Percentiles rank a stretch among this genome's conserved stretches.
Conservation (phyloP, 2,888 invertebrate genomes). For the Arrhopalites spinosus region DNA sequence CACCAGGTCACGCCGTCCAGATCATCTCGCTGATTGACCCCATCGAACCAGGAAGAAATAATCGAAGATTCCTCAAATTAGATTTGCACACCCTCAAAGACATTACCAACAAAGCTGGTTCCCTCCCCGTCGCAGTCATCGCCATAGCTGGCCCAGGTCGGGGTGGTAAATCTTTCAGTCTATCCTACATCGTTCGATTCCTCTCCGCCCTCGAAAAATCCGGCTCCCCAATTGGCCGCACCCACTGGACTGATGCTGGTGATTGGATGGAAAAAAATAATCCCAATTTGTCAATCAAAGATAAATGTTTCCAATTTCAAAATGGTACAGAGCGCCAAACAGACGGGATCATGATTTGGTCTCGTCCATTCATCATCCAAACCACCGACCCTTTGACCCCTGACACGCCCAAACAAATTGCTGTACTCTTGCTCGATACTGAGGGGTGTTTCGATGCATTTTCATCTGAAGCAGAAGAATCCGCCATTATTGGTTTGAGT, state of each 20-base stretch:
- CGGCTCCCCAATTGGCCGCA: neutral
- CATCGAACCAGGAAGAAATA: no score
- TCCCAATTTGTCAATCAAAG: neutral
- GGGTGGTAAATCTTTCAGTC: neutral
- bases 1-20: neutral
- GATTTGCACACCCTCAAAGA: neutral
- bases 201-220: neutral
- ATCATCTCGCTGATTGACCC: neutral
- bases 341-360: constrained; percentile 59
- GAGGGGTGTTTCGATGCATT: constrained; percentile 47
- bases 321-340: constrained; percentile 57
- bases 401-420: constrained; percentile 53
- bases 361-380: constrained; percentile 58
- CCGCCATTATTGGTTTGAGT: constrained; percentile 42
- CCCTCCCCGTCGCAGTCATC: neutral
- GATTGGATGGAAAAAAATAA: constrained; percentile 16
- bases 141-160: neutral
- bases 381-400: no score
- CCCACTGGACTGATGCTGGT: neutral
- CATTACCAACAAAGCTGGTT: neutral
- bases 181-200: neutral
- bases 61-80: neutral
- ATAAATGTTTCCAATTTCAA: constrained; percentile 58
- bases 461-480: constrained; percentile 35
- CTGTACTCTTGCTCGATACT: constrained; percentile 47